A percentile compares a stretch with the other conserved stretches of the same genome.
phyloP scores from a whole-genome alignment of 2,888 invertebrate genomes.

The Melanostoma mellinum region DNA sequence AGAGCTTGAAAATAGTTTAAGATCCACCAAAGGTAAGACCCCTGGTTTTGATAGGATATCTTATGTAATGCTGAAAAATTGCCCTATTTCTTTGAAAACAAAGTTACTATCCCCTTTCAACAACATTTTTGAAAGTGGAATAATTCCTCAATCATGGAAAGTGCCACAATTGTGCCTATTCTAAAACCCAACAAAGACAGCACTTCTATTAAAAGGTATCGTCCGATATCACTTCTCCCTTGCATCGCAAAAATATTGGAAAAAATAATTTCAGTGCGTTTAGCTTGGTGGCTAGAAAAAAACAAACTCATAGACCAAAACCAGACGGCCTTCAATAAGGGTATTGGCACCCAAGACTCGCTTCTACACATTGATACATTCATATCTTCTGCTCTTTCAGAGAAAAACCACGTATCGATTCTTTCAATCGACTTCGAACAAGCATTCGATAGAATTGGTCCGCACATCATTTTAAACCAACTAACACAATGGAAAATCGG shows the following conservation, averaged over 20 bases:
- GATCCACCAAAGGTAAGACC: neutral
- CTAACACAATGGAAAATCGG: too few relatives aligned
- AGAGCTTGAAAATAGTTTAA: constrained; percentile 4
- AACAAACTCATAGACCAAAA: constrained; percentile 15
- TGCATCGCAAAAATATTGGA: too few relatives aligned
- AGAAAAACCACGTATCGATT: constrained; percentile 32
- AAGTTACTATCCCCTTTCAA: too few relatives aligned
- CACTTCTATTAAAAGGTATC: too few relatives aligned
- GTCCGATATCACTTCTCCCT: too few relatives aligned
- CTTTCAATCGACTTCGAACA: constrained; percentile 16
- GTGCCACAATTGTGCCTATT: too few relatives aligned
- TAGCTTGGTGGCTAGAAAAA: too few relatives aligned
- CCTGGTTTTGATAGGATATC: constrained; percentile 7
- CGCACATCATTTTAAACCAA: neutral
- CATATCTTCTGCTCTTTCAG: constrained; percentile 33
- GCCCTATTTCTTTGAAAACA: too few relatives aligned
- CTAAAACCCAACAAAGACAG: too few relatives aligned
- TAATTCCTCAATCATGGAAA: too few relatives aligned
- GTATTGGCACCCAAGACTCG: constrained; percentile 30
- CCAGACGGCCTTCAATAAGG: constrained; percentile 48
- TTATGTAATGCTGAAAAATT: constrained; percentile 3
- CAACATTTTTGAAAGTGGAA: too few relatives aligned
- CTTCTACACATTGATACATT: constrained; percentile 47
- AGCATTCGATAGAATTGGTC: constrained; percentile 10
- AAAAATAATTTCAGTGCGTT: too few relatives aligned